These are phyloP conservation scores for Danio albolineatus DNA, from an alignment of 2,797 vertebrate genomes.

Conservation along the genomic window DNA sequence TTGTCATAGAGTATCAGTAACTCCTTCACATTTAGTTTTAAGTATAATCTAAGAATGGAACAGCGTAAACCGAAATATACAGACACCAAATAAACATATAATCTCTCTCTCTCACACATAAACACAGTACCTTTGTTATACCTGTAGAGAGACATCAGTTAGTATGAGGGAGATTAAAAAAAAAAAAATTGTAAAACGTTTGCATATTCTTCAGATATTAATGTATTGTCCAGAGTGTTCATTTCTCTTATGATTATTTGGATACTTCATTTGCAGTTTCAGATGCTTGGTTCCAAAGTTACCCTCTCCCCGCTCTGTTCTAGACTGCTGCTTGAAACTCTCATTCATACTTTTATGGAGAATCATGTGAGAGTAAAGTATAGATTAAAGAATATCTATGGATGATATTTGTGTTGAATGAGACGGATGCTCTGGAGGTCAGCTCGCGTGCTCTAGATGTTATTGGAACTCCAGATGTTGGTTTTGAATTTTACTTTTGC, in stretches of 20 bases:
- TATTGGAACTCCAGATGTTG: conserved; percentile 5
- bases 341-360: conserved; percentile 49
- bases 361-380: conserved; percentile 33
- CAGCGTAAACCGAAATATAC: conserved; percentile 47
- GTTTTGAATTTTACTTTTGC: not conserved
- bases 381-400: conserved; percentile 17
- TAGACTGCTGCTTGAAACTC: conserved; percentile 52
- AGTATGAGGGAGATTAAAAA: conserved; percentile 69
- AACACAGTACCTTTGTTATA: conserved; percentile 70
- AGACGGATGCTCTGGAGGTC: conserved; percentile 17
- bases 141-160: conserved; percentile 78
- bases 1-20: conserved; percentile 69
- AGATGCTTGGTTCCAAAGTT: conserved; percentile 75
- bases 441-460: not conserved
- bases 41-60: conserved; percentile 50
- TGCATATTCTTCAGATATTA: conserved; percentile 69
- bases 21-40: conserved; percentile 49
- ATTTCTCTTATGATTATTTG: conserved; percentile 76
- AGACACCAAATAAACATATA: conserved; percentile 53
- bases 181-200: not conserved
- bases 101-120: conserved; percentile 4
- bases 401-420: not conserved
- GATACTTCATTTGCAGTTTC: conserved; percentile 77
- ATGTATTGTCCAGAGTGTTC: conserved; percentile 76
- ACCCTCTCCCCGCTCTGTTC: conserved; percentile 61